A percentile compares a stretch with the other conserved stretches of the same genome.
These are phyloP conservation scores for Phylloscopus collybita DNA, from an alignment of 2,797 vertebrate species.

Conservation along the genomic window DNA sequence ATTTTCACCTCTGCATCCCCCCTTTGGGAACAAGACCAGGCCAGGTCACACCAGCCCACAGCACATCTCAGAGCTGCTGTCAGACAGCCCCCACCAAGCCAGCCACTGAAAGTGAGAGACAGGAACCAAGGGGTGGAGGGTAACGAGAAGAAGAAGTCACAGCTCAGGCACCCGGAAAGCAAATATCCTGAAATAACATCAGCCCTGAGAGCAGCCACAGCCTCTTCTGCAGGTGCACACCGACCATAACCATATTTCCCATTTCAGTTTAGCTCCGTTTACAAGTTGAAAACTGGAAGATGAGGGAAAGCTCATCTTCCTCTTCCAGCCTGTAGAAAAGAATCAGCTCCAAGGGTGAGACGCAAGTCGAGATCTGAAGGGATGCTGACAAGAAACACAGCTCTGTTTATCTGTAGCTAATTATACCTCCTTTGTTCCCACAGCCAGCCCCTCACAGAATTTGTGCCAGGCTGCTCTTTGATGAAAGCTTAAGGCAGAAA, in stretches of 20 bases:
- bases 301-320: background rate
- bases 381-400: constrained; percentile 19
- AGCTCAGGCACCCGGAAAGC: background rate
- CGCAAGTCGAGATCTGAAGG: background rate
- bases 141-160: background rate
- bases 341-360: background rate
- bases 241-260: background rate
- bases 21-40: background rate
- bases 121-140: background rate
- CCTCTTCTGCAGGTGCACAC: constrained; percentile 33
- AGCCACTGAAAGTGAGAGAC: background rate
- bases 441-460: background rate
- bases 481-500: constrained; percentile 25
- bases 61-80: background rate
- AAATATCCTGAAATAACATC: constrained; percentile 1
- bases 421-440: constrained; percentile 61
- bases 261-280: background rate
- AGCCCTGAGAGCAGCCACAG: background rate
- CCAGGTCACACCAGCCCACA: background rate
- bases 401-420: constrained; percentile 56
- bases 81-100: background rate
- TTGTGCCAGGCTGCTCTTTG: constrained; percentile 43
- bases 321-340: background rate
- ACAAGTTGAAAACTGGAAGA: background rate
- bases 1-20: background rate